These are phyloP conservation scores for Lysiphlebus fabarum DNA, from an alignment of 1,140 invertebrate genomes.

Conservation along the genomic window DNA sequence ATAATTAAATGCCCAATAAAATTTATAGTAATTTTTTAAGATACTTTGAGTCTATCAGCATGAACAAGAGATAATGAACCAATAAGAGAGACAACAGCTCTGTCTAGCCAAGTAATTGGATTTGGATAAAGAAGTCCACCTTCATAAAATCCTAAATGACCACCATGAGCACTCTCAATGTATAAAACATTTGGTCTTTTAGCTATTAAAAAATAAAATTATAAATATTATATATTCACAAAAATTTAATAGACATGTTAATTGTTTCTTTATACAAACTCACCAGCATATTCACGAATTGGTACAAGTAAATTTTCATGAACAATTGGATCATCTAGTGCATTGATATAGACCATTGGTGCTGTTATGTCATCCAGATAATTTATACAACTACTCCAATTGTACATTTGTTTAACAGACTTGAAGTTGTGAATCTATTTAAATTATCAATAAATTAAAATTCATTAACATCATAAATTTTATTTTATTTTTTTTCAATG, in stretches of 20 bases:
- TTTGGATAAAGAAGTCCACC: conserved; percentile 80
- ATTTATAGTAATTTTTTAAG: conserved; percentile 30
- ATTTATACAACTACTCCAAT: conserved; percentile 75
- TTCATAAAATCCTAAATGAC: conserved; percentile 91
- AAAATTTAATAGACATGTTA: not conserved
- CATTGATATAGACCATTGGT: conserved; percentile 87
- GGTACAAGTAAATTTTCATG: conserved; percentile 69
- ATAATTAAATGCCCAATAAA: not conserved
- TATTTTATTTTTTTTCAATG: not conserved
- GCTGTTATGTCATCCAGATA: conserved; percentile 74
- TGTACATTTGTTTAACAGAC: conserved; percentile 75
- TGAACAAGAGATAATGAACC: conserved; percentile 66
- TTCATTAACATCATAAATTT: not conserved
- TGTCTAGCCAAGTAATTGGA: conserved; percentile 86
- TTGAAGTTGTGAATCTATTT: conserved; percentile 66
- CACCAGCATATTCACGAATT: conserved; percentile 73
- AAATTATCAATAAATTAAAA: conserved; percentile 12
- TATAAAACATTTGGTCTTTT: conserved; percentile 68
- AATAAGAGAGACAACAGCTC: conserved; percentile 71
- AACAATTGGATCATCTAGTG: conserved; percentile 84
- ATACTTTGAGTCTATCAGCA: conserved; percentile 51
- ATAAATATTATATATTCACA: conserved; percentile 10
- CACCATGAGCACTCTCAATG: conserved; percentile 81
- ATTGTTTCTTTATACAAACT: conserved; percentile 29
- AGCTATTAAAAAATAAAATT: conserved; percentile 57